These are phyloP conservation scores for Apoda limacodes DNA, from an alignment of 2,888 invertebrate genomes.

Conservation along the genomic window DNA sequence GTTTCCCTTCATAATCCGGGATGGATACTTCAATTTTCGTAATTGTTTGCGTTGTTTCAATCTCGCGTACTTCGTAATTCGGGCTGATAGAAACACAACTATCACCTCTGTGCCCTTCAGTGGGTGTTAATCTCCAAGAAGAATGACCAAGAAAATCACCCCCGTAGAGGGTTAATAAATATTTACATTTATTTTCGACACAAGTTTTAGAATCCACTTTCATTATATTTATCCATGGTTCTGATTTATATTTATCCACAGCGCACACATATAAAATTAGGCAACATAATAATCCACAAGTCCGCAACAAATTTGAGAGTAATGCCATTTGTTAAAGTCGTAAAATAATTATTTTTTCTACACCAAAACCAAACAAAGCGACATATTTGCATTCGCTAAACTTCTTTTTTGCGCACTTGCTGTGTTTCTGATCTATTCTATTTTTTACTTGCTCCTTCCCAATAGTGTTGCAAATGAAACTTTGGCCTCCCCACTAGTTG, in stretches of 20 bases:
- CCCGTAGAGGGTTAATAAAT: slow-evolving; percentile 52
- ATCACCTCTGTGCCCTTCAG: slow-evolving; percentile 34
- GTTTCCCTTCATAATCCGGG: slow-evolving; percentile 32
- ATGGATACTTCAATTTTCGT: slow-evolving; percentile 38
- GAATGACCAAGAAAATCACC: slow-evolving; percentile 52
- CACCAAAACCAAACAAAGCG: no score
- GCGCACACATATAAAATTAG: slow-evolving; percentile 38
- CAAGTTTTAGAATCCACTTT: slow-evolving; percentile 24
- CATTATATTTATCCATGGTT: slow-evolving; percentile 25
- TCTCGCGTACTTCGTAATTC: slow-evolving; percentile 48
- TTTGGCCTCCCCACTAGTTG: no score
- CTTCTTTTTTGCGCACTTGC: no score
- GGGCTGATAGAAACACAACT: slow-evolving; percentile 44
- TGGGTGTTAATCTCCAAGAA: slow-evolving; percentile 53
- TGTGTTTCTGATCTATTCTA: no score
- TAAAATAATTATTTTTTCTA: no score
- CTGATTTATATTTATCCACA: slow-evolving; percentile 13
- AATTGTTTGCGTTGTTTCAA: slow-evolving; percentile 36
- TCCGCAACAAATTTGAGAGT: slow-evolving; percentile 47
- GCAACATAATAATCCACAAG: slow-evolving; percentile 55
- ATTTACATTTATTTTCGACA: slow-evolving; percentile 44
- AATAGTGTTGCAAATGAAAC: no score
- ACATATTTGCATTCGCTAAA: no score
- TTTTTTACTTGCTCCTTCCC: no score
- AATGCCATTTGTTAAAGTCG: slow-evolving; percentile 40